Conservation (phyloP, 1,140 invertebrate species). For the Hyles vespertilio region DNA sequence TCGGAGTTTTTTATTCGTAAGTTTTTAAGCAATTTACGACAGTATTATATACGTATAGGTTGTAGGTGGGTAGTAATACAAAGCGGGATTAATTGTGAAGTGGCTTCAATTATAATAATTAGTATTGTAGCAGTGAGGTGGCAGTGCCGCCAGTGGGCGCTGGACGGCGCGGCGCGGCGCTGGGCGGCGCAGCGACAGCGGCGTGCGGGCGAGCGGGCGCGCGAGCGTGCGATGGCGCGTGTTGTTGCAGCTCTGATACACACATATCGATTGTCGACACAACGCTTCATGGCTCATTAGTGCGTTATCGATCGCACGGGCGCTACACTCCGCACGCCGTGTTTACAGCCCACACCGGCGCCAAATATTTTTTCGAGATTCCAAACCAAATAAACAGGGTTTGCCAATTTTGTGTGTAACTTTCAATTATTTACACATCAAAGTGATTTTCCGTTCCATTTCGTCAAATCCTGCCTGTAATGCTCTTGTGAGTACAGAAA, state of each 20-base stretch:
- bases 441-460: slow-evolving; percentile 36
- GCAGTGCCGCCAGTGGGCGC: too few species aligned
- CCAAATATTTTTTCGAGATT: neutral
- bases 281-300: slow-evolving; percentile 33
- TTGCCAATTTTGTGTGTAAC: slow-evolving; percentile 29
- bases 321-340: slow-evolving; percentile 6
- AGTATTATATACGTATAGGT: too few species aligned
- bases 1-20: too few species aligned
- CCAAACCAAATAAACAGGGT: slow-evolving; percentile 5
- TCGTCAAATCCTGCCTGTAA: slow-evolving; percentile 32
- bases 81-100: too few species aligned
- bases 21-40: too few species aligned
- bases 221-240: slow-evolving; percentile 7
- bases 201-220: neutral
- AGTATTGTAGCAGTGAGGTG: too few species aligned
- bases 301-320: slow-evolving; percentile 29
- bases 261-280: slow-evolving; percentile 26
- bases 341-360: slow-evolving; percentile 1
- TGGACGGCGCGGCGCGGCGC: neutral
- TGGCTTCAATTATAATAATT: too few species aligned
- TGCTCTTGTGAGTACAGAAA: slow-evolving; percentile 28
- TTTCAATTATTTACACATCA: slow-evolving; percentile 44
- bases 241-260: slow-evolving; percentile 19
- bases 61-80: too few species aligned
- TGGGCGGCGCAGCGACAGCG: neutral